These are phyloP conservation scores for Hetaerina americana DNA, from an alignment of 1,140 invertebrate genomes.

Conservation along the genomic window DNA sequence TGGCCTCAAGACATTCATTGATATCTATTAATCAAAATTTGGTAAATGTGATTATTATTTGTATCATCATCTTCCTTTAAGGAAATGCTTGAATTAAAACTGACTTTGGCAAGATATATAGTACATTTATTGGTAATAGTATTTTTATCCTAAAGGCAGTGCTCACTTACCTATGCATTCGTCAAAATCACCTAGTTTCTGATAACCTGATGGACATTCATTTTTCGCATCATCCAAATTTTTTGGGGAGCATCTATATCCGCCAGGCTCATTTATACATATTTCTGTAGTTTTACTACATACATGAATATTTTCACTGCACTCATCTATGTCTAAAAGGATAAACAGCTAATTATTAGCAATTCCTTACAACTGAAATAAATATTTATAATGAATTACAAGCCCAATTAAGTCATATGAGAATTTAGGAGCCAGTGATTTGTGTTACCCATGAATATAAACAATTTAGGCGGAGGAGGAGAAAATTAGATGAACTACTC, in stretches of 20 bases:
- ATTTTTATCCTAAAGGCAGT: background rate
- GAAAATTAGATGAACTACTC: no score
- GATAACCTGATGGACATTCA: slow-evolving; percentile 46
- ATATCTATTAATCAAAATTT: slow-evolving; percentile 9
- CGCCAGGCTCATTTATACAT: slow-evolving; percentile 53
- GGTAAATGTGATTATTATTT: background rate
- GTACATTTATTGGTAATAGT: slow-evolving; percentile 30
- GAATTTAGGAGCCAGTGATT: no score
- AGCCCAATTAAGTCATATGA: no score
- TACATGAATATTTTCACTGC: slow-evolving; percentile 29
- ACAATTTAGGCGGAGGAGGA: no score
- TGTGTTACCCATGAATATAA: no score
- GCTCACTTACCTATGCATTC: slow-evolving; percentile 32
- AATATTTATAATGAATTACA: background rate
- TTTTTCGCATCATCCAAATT: slow-evolving; percentile 27
- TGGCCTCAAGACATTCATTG: slow-evolving; percentile 12
- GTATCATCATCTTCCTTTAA: no score
- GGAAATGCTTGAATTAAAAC: slow-evolving; percentile 18
- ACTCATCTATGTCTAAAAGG: slow-evolving; percentile 56
- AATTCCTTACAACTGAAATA: slow-evolving; percentile 12
- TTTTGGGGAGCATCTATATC: slow-evolving; percentile 40
- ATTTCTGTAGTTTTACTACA: slow-evolving; percentile 36
- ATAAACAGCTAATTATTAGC: slow-evolving; percentile 8
- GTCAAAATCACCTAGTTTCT: slow-evolving; percentile 32
- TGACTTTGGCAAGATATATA: slow-evolving; percentile 52